phyloP scores from a whole-genome alignment of 2,797 vertebrate species.

The Linurgus olivaceus region DNA sequence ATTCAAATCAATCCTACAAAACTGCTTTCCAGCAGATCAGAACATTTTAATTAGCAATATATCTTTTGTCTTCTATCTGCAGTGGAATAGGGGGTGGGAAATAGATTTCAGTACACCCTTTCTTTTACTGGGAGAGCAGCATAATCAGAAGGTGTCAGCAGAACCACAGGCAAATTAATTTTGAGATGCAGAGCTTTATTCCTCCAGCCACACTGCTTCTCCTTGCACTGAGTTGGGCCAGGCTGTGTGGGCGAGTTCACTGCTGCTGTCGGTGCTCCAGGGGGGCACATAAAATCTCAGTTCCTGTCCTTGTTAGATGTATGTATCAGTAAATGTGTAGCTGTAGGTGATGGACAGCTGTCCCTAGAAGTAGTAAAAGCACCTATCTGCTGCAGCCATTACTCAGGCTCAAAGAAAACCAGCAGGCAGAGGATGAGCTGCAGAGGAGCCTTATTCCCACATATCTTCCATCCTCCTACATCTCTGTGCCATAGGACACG shows the following conservation, averaged over 20 bases:
- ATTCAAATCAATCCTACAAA: conserved; percentile 42
- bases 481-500: background rate
- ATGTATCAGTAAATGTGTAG: background rate
- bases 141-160: conserved; percentile 57
- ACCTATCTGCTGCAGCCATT: background rate
- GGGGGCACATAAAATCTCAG: background rate
- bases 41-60: conserved; percentile 57
- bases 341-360: background rate
- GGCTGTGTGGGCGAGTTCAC: background rate
- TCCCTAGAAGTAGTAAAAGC: background rate
- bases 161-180: conserved; percentile 36
- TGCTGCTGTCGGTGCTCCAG: fast-evolving
- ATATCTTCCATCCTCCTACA: background rate
- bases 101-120: background rate
- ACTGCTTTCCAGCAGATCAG: conserved; percentile 47
- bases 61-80: conserved; percentile 44
- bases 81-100: background rate
- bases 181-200: background rate
- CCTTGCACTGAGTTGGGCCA: fast-evolving
- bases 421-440: background rate
- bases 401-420: background rate
- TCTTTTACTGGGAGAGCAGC: background rate
- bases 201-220: background rate
- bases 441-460: background rate
- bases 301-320: background rate